These are phyloP conservation scores for Atta colombica DNA, from an alignment of 1,140 invertebrate species.

Conservation along the genomic window DNA sequence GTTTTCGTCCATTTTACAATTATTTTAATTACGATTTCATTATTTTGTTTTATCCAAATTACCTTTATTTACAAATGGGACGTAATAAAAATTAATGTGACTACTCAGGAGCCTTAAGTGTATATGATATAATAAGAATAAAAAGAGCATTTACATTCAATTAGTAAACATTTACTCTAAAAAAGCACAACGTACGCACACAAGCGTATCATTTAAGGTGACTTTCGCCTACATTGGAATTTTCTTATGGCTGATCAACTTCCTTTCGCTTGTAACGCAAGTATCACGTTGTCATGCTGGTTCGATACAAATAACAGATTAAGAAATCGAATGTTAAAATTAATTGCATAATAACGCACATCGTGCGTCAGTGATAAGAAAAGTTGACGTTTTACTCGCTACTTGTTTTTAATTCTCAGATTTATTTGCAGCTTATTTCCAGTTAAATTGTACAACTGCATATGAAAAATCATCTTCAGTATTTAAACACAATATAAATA, in stretches of 20 bases:
- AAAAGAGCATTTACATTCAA: neutral
- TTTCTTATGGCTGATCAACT: neutral
- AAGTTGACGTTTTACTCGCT: neutral
- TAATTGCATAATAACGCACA: neutral
- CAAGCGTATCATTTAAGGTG: neutral
- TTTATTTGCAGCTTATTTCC: neutral
- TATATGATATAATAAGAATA: neutral
- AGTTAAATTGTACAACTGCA: neutral
- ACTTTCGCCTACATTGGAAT: constrained; percentile 9
- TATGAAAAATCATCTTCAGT: neutral
- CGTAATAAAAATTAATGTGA: no score
- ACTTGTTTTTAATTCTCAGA: neutral
- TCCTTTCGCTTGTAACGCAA: neutral
- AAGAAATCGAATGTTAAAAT: constrained; percentile 7
- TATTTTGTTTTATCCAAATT: no score
- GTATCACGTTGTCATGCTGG: neutral
- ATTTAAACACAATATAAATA: neutral
- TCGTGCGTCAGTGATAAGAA: constrained; percentile 14
- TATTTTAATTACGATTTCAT: no score
- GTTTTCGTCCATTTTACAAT: no score
- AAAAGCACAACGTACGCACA: neutral
- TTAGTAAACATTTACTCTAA: neutral
- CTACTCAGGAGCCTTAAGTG: no score
- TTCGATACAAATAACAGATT: neutral
- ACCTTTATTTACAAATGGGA: no score